Evolutionary conservation across 23 tunicate genomes (phyloP).

Genomic region (Trididemnum nubilum): DNA sequence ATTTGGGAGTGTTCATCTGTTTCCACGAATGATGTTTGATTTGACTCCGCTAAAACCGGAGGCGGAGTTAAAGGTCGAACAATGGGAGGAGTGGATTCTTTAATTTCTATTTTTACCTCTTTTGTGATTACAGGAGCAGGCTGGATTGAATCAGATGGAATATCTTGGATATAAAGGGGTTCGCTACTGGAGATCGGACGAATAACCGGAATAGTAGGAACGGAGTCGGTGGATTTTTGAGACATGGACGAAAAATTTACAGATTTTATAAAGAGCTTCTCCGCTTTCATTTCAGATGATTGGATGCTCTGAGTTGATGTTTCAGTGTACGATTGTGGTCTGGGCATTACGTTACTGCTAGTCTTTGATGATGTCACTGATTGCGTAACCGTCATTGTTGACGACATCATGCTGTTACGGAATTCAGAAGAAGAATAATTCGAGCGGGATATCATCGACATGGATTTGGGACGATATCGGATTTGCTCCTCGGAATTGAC

Average conservation of each 20-base stretch:
- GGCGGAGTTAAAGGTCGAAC: neutral
- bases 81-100: neutral
- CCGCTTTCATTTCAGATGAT: neutral
- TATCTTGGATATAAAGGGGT: conserved; percentile 17
- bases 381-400: neutral
- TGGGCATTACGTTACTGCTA: neutral
- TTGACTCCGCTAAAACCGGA: neutral
- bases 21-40: neutral
- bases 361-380: neutral
- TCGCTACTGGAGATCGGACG: conserved; percentile 11
- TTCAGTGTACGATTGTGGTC: conserved; percentile 1
- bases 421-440: neutral
- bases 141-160: neutral
- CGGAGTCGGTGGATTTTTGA: neutral
- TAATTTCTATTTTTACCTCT: neutral
- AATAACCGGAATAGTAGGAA: neutral
- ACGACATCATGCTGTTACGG: neutral
- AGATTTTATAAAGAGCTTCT: conserved; percentile 9
- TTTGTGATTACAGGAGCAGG: neutral
- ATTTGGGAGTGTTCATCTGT: too few species aligned
- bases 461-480: conserved; percentile 15
- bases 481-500: neutral
- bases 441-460: conserved; percentile 15
- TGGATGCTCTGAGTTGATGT: neutral
- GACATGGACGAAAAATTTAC: neutral